Evolutionary conservation across 2,797 vertebrate species (phyloP).

Genomic region (Pangasius krempfi): DNA sequence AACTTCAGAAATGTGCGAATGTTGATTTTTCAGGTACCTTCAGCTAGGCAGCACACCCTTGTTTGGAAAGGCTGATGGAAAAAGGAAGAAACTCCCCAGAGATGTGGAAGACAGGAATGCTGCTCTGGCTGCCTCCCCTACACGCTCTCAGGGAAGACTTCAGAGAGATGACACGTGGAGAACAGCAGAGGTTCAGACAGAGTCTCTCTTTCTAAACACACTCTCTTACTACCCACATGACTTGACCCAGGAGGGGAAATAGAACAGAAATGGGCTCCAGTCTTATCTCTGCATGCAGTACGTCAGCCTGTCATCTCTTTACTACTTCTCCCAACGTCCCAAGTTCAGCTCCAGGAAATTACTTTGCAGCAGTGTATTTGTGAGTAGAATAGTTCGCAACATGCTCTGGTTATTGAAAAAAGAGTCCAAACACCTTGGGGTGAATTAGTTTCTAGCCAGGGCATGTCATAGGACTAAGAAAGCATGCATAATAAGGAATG

Average conservation of each 20-base stretch:
- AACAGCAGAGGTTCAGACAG: conserved; percentile 22
- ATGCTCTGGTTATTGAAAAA: neutral
- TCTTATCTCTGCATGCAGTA: conserved; percentile 47
- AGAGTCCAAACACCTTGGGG: conserved; percentile 29
- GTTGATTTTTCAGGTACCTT: conserved; percentile 24
- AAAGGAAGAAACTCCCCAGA: conserved; percentile 36
- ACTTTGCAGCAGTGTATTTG: conserved; percentile 28
- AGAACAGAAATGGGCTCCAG: conserved; percentile 38
- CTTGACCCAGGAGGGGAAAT: conserved; percentile 49
- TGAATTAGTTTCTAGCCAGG: conserved; percentile 10
- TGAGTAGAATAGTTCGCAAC: conserved; percentile 27
- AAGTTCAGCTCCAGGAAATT: conserved; percentile 43
- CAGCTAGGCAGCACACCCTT: conserved; percentile 7
- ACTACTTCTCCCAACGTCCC: conserved; percentile 23
- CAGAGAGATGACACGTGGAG: conserved; percentile 41
- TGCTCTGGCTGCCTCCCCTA: conserved; percentile 36
- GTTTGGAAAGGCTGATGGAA: conserved; percentile 40
- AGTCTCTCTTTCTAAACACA: conserved; percentile 40
- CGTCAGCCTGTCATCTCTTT: conserved; percentile 46
- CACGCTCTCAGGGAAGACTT: conserved; percentile 46
- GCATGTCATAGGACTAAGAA: conserved; percentile 30
- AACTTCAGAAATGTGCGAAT: conserved; percentile 12
- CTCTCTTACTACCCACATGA: conserved; percentile 36
- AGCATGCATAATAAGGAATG: conserved; percentile 54
- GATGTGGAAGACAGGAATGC: conserved; percentile 49